Evolutionary conservation across 2,797 vertebrate species (phyloP), one percentile per base, ranked within the genome.

Genomic region (Natrix natrix): DNA sequence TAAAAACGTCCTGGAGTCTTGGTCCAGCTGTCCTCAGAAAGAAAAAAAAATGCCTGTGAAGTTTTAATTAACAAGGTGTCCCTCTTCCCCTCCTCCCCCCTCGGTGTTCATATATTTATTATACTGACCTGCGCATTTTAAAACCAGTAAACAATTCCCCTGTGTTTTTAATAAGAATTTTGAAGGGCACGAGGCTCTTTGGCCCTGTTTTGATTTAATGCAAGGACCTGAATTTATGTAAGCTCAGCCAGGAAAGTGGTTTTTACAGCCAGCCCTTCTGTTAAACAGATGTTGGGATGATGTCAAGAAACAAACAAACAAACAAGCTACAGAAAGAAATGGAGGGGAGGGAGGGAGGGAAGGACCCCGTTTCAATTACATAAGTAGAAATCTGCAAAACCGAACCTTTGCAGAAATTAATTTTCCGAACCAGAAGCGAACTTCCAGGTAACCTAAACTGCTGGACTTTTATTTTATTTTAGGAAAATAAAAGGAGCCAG

Each of bases 271-370:
- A 91, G 94, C 94, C 95, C 95, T 96, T 96, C 97, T 98, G 97
- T 95, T 97, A 96, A 96, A 97, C 98, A 98, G 98, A 98, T 98
- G 98, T 98, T 96, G 32, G 90, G 88, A 37, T 92, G 92, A 89
- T 93, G 96, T 92, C 94, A 96, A 97, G 95, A 94, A 93, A 43
- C 4, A 43, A 43, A 43, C 43, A 95, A 37, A 90, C 92, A 91
- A 95, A 90, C 61, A 59, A 56, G 91, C 95, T 95, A 95, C 93
- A 94, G 88, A 94, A 91, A 95, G 94, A 95, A 63, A 92, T 69
- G 94, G 95, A 94, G 95, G 95, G 48, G 66, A 5, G 56, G 7
- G 91, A 66, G 61, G 60, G 24, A 63, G 48, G 48, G 48, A 52
- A 24, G 26, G n/a, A 6, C n/a, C 56, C 32, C 86, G 93, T n/a